Base-by-base conservation (phyloP, 2,113 vertebrate genomes). In the Pogona vitticeps region DNA sequence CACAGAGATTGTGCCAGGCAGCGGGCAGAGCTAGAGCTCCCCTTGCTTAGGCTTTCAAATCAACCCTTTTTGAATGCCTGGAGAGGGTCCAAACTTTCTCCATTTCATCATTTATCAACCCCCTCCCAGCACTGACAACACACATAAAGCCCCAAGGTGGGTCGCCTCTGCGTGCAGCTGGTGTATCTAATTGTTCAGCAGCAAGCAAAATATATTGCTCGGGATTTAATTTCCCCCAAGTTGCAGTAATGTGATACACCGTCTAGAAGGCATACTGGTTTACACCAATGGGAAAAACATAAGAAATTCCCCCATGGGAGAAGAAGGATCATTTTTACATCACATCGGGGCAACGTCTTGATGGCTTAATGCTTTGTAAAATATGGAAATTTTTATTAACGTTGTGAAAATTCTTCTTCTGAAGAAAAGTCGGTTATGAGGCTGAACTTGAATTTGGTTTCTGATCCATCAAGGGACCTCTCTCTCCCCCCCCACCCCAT, bases 171-270 rank as follows among this genome's bases (percentile, higher is more conserved):
- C 42, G 38, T 63, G 58, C 83, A 84, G 83, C 83, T 76, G 71
- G 71, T 46, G 3, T 38, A 82, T 61, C 80, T 90, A 61, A 56
- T 80, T 93, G 68, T 82, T 36, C 85, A 87, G 76, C 86, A 3
- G 79, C 86, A 3, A n/a, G 84, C 91, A 81, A 63, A 3, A 52
- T 82, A 79, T 91, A 90, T 81, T 71, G 82, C 86, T 81, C 33
- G 40, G 89, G 85, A 92, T 89, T 90, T 83, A 18, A 59, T 78
- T 85, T 81, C 91, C 79, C 87, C 79, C 85, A 68, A 87, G 28
- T 84, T 79, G 89, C 85, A 90, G 90, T 91, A 90, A 93, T 36
- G 71, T 88, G 87, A 92, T 90, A 88, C 12, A 63, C 80, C 87
- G 75, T 63, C 52, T 88, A 76, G 90, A 88, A 38, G 9, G 61